Conservation (phyloP, 1,140 invertebrate genomes). For the Hylaeus anthracinus region DNA sequence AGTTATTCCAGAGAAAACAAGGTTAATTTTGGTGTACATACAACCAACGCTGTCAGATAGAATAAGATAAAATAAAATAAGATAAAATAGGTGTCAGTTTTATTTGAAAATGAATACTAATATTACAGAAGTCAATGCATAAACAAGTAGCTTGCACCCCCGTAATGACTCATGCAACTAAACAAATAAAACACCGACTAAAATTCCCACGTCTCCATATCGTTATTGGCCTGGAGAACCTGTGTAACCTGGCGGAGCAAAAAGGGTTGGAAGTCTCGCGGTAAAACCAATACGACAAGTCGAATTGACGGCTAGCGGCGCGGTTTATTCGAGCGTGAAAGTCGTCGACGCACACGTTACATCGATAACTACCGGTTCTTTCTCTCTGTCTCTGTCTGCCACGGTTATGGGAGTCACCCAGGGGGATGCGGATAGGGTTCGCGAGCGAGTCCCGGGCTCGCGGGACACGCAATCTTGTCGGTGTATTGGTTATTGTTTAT, state of each 20-base stretch:
- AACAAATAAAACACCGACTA: no score
- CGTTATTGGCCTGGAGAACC: no score
- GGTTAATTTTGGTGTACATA: no score
- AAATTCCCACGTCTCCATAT: no score
- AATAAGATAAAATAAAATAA: no score
- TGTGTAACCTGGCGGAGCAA: neutral
- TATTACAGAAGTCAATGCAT: no score
- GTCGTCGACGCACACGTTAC: constrained; percentile 38
- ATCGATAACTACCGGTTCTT: constrained; percentile 59
- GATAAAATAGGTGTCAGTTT: no score
- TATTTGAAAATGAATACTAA: no score
- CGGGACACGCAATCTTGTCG: constrained; percentile 72
- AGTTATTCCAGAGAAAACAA: no score
- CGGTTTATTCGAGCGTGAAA: constrained; percentile 34
- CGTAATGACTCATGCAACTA: no score
- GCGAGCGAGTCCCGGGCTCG: constrained; percentile 21
- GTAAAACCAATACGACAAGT: constrained; percentile 1
- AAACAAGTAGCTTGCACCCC: no score
- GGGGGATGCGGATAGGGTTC: constrained; percentile 39
- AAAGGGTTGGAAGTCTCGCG: neutral
- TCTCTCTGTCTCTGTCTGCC: neutral
- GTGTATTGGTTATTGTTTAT: constrained; percentile 65
- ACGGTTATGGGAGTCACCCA: constrained; percentile 4
- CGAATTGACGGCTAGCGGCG: neutral
- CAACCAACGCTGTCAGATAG: no score